Evolutionary conservation across 2,888 invertebrate genomes (phyloP).

Genomic region (Phymatocera aterrima): DNA sequence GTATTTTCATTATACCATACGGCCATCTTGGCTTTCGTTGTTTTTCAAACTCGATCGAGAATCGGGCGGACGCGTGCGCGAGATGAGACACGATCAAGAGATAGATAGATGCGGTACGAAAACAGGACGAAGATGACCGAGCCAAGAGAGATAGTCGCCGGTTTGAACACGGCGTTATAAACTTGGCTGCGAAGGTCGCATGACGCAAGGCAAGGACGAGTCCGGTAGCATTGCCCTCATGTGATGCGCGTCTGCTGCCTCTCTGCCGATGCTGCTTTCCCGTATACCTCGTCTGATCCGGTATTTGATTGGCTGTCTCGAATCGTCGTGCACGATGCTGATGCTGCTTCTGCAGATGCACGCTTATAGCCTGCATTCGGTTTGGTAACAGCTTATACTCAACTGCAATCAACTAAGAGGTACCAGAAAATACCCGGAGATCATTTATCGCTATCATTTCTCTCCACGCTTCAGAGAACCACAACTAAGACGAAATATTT

Average conservation of each 20-base stretch:
- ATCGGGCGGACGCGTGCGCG: slow-evolving; percentile 39
- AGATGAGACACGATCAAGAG: slow-evolving; percentile 33
- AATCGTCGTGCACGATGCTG: slow-evolving; percentile 11
- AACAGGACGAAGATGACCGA: slow-evolving; percentile 1
- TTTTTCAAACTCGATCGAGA: slow-evolving; percentile 28
- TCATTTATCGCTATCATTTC: neutral
- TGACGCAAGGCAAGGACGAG: slow-evolving; percentile 46
- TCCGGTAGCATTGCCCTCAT: slow-evolving; percentile 44
- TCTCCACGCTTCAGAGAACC: neutral
- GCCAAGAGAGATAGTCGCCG: neutral
- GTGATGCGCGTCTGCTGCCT: neutral
- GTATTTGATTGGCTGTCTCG: slow-evolving; percentile 39
- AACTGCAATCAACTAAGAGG: neutral
- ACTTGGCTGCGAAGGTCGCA: slow-evolving; percentile 39
- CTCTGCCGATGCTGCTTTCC: slow-evolving; percentile 19
- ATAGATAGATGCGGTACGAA: neutral
- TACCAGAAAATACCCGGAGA: neutral
- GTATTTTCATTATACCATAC: neutral
- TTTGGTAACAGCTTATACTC: neutral
- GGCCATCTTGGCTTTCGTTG: slow-evolving; percentile 27
- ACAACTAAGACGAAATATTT: neutral
- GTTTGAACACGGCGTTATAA: slow-evolving; percentile 14
- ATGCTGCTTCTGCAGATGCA: neutral
- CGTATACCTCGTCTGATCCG: slow-evolving; percentile 11
- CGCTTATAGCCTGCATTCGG: neutral